phyloP scores from a whole-genome alignment of 2,888 invertebrate species.

The Oligia fasciuncula region DNA sequence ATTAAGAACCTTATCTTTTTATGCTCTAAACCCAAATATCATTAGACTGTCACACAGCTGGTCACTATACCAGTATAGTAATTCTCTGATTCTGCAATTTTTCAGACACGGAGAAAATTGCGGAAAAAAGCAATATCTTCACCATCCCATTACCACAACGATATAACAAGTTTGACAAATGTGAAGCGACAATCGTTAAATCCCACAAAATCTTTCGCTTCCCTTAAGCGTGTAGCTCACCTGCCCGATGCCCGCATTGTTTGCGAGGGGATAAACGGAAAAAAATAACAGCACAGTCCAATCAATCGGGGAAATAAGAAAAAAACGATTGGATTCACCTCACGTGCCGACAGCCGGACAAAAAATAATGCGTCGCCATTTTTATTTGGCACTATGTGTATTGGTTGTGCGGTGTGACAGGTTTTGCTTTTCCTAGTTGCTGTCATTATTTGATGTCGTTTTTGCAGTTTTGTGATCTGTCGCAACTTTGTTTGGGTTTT shows the following conservation, averaged over 20 bases:
- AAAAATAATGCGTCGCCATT: constrained; percentile 78
- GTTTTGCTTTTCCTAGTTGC: constrained; percentile 67
- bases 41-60: too few species aligned
- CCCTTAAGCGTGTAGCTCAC: constrained; percentile 80
- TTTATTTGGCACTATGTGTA: constrained; percentile 79
- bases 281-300: constrained; percentile 80
- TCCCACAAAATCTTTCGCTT: constrained; percentile 67
- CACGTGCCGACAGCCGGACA: constrained; percentile 80
- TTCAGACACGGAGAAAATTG: background rate
- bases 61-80: background rate
- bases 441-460: constrained; percentile 63
- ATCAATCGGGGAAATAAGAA: constrained; percentile 85
- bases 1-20: background rate
- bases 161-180: constrained; percentile 62
- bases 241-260: constrained; percentile 70
- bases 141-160: constrained; percentile 21
- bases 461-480: constrained; percentile 28
- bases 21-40: background rate
- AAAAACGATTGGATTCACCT: constrained; percentile 86
- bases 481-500: background rate
- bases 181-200: constrained; percentile 62
- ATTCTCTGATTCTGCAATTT: background rate
- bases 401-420: constrained; percentile 65
- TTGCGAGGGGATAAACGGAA: constrained; percentile 82
- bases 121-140: constrained; percentile 5